Evolutionary conservation across 2,888 invertebrate genomes (phyloP), one percentile per base, ranked within the genome.

Genomic region (Ormyrus nitidulus): DNA sequence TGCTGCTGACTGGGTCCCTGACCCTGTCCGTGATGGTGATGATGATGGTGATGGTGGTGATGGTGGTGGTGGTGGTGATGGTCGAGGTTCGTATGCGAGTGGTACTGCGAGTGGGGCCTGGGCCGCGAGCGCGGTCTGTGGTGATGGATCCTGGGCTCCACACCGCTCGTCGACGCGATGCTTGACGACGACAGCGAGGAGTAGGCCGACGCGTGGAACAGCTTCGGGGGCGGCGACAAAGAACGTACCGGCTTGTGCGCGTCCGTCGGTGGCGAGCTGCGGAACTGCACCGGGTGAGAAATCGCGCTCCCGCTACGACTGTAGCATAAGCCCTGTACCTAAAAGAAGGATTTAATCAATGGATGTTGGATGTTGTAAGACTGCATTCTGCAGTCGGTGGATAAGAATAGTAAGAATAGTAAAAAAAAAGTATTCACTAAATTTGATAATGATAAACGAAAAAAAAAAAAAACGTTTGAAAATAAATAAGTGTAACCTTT

Each of bases 231-330:
- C 83, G 91, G 92, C 79, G 92, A 91, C 84, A 91, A 88, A 80
- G 92, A 91, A 85, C 92, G 89, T 88, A 92, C 91, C 87, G 96
- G 96, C 92, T 96, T 96, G 90, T 96, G 94, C 89, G 96, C 96
- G 92, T 96, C 96, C 90, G 96, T 92, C 83, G 97, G 97, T 85
- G 98, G 97, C 86, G 97, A 96, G 87, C 97, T 96, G 89, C 97
- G 94, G 92, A 97, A 97, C 91, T 96, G 94, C 86, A 97, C 96
- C 83, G 97, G 97, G 61, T 95, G 94, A 87, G 95, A 93, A 92
- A 95, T 93, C 13, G 88, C 86, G 80, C 89, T 89, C 64, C 89
- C 86, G 83, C 91, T 91, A 53, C 83, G 82, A 79, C 85, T 86
- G 69, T 85, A 85, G 74, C 91, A 91, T 83, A 94, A 91, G 86